Conservation (phyloP, 2,888 invertebrate species). For the Hypercompe scribonia region DNA sequence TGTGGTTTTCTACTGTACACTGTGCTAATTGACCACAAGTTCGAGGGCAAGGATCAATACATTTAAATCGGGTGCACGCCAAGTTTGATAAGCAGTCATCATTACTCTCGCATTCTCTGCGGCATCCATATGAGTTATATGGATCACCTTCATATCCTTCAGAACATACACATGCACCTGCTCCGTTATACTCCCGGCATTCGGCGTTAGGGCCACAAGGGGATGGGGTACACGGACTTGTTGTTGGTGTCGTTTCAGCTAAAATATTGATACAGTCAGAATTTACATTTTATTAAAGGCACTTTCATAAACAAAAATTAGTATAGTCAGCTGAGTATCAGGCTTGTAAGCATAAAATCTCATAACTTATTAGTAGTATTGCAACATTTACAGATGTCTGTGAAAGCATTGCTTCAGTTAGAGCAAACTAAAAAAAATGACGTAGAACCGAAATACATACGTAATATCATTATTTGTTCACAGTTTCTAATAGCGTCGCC, state of each 20-base stretch:
- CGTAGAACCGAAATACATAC: constrained; percentile 59
- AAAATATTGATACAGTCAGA: constrained; percentile 41
- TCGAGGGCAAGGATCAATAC: constrained; percentile 94
- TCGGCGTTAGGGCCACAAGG: constrained; percentile 95
- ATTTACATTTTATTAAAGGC: neutral
- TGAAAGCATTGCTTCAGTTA: neutral
- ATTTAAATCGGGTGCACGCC: constrained; percentile 93
- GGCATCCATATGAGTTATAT: constrained; percentile 90
- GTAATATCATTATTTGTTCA: constrained; percentile 83
- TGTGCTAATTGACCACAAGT: constrained; percentile 93
- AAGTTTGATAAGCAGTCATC: constrained; percentile 90
- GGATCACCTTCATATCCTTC: constrained; percentile 94
- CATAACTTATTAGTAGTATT: neutral
- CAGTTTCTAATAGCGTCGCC: constrained; percentile 92
- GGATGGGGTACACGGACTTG: constrained; percentile 93
- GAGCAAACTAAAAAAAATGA: neutral
- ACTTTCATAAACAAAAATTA: neutral
- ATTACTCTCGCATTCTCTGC: constrained; percentile 92
- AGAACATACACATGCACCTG: constrained; percentile 94
- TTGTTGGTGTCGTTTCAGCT: constrained; percentile 88
- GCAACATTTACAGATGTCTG: neutral
- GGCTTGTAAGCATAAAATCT: neutral
- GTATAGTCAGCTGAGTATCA: neutral
- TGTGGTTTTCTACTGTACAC: constrained; percentile 92
- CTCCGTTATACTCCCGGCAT: constrained; percentile 93